Evolutionary conservation across 2,888 invertebrate species (phyloP).

Genomic region (Gonocerus acuteangulatus): DNA sequence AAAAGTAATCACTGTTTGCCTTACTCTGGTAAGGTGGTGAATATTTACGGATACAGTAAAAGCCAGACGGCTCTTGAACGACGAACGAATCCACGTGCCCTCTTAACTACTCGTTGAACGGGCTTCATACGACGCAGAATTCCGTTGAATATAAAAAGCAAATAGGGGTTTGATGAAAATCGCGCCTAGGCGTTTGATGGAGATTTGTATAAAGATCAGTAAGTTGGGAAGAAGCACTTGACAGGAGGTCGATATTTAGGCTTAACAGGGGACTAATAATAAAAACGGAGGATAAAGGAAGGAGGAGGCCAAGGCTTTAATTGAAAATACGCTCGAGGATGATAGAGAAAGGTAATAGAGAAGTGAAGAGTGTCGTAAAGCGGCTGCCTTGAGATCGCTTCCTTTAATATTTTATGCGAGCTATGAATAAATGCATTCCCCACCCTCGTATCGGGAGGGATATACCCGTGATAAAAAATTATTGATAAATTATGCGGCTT

Average conservation of each 20-base stretch:
- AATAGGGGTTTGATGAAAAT: no score
- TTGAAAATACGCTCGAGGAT: constrained; percentile 11
- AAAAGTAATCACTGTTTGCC: no score
- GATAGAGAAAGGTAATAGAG: constrained; percentile 15
- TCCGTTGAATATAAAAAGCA: no score
- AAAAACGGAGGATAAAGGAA: neutral
- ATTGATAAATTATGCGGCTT: constrained; percentile 36
- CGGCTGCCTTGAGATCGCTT: constrained; percentile 8
- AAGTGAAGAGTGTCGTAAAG: constrained; percentile 21
- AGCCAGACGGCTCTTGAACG: no score
- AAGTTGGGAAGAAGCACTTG: neutral
- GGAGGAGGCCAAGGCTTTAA: neutral
- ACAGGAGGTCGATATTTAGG: neutral
- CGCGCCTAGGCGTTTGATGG: no score
- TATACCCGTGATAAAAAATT: constrained; percentile 35
- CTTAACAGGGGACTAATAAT: constrained; percentile 9
- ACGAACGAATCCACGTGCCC: no score
- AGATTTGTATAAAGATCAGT: no score
- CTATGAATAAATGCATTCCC: constrained; percentile 21
- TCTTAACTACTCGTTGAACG: no score
- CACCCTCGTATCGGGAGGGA: constrained; percentile 12
- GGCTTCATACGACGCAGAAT: no score
- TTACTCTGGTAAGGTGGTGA: no score
- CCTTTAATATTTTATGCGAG: constrained; percentile 21
- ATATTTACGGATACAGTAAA: no score